These are phyloP conservation scores for Calidris pugnax DNA, from an alignment of 2,113 vertebrate species.

Conservation along the genomic window DNA sequence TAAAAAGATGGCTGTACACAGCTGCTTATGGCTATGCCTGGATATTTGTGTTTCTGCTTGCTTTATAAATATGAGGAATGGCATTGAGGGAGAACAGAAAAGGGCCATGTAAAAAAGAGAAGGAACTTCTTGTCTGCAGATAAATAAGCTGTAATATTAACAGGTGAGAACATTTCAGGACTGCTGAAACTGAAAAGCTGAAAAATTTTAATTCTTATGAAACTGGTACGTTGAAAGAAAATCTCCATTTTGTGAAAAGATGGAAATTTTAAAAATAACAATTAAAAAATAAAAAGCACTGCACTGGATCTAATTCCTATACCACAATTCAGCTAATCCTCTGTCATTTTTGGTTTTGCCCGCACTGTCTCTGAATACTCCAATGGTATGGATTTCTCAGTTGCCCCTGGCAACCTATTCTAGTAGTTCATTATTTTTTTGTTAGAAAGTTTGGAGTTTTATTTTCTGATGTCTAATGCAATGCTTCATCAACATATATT, in stretches of 20 bases:
- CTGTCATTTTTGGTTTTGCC: background rate
- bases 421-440: background rate
- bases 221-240: background rate
- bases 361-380: background rate
- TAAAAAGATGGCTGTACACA: background rate
- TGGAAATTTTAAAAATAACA: background rate
- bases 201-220: background rate
- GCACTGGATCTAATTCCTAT: background rate
- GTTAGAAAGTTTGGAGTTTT: background rate
- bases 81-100: background rate
- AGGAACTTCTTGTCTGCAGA: background rate
- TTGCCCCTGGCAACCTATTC: background rate
- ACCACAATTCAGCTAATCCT: background rate
- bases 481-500: background rate
- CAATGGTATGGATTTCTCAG: background rate
- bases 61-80: background rate
- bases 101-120: background rate
- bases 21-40: background rate
- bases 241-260: background rate
- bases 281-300: background rate
- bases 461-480: background rate
- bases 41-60: background rate
- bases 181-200: background rate
- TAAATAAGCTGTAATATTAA: background rate
- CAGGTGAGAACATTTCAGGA: background rate